Evolutionary conservation across 2,888 invertebrate genomes (phyloP), one percentile per base, ranked within the genome.

Genomic region (Acleris literana): DNA sequence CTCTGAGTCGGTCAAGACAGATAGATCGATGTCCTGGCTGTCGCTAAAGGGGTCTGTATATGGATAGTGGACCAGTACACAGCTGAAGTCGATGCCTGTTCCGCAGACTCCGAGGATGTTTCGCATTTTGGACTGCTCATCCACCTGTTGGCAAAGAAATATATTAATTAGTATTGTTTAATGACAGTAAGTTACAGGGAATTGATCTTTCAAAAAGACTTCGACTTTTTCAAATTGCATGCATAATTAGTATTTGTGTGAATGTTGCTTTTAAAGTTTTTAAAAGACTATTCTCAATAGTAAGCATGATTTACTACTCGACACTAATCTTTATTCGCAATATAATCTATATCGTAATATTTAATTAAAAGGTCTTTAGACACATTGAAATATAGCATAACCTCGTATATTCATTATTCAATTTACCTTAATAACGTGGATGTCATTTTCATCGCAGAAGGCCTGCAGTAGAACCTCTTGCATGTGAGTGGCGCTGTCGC

Each of bases 401-500:
- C 3, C 9, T 33, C 0, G 9, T 33, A 33, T 9, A 33, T 33
- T 9, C 1, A 33, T n/a, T 33, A 3, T 9, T 33, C n/a, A 22
- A 80, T 74, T 88, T 83, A 95, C 95, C 91, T 96, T 95, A 71
- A 96, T 94, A 61, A 96, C 95, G 76, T 95, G 95, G 77, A 96
- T 96, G 72, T 95, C 96, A 70, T 96, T 96, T 84, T 96, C 96
- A 48, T 94, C 95, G 84, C 96, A 96, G 82, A 96, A 96, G 0
- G 96, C 96, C 78, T 96, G 96, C 43, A 96, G 87, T 0, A 96
- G 89, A 5, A 96, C 96, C 79, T 95, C 95, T 76, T 96, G 96
- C 93, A 96, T 96, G 79, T 96, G 96, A 7, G 95, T 95, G 5
- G 96, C 95, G 33, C 96, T 94, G 83, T 96, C 96, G 5, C 95